Base-by-base conservation (phyloP, 2,888 invertebrate genomes). In the Tinea pellionella region DNA sequence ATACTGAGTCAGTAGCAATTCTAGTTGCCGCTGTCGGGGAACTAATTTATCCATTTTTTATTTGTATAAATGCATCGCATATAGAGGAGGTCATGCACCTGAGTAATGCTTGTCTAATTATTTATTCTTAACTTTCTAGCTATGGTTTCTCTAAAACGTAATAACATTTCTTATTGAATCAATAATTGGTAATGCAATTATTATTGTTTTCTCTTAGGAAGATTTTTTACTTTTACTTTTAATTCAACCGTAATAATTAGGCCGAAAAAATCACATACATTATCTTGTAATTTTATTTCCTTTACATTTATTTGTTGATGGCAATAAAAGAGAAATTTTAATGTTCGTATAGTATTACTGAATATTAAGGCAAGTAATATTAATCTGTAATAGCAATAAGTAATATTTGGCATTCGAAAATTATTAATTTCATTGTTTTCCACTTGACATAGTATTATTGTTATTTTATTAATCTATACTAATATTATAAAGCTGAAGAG, bases 21-120 rank as follows among this genome's bases (percentile, higher is more conserved):
- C 24, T 24, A 24, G 24, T 16, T 47, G 47, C 43, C 60, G 42
- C 29, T 56, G 57, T 32, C 57, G 30, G 30, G 43, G 47, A 60
- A 30, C 29, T 57, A 57, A 60, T 56, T 60, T 43, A 60, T 24
- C 53, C 56, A 16, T 43, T 60, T 53, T 60, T 60, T 60, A 32
- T 43, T 42, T 15, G 24, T 19, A 56, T 24, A 60, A 30, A 60
- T 56, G 29, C 43, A 57, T 24, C 53, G 53, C 24, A 12, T 11
- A 13, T 3, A 18, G 18, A 53, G 4, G 53, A 53, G 53, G 53
- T 53, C 53, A 53, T 53, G 53, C 24, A 53, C 53, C 53, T 53
- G n/a, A 12, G 19, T 53, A 53, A 24, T 24, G 51, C 51, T 51
- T 51, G 15, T 51, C 18, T 51, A 51, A 51, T 53, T 53, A 53